Evolutionary conservation across 2,113 vertebrate genomes (phyloP), one percentile per base, ranked within the genome.

Genomic region (Potamarius usumacintae): DNA sequence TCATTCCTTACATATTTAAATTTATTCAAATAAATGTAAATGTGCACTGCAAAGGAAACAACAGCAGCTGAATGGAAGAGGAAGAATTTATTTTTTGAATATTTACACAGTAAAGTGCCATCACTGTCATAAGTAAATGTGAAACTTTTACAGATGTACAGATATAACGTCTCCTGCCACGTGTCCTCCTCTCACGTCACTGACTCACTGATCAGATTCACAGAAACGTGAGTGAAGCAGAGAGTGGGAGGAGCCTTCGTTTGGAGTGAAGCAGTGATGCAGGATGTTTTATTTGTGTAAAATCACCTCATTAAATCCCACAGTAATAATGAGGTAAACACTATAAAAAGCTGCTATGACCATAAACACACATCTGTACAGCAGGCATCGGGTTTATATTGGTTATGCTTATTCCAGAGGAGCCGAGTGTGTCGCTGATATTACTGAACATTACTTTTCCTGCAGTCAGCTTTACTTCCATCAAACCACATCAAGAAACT

Each of bases 1-100:
- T 30, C 82, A 48, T 30, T 30, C 78, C 20, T 34, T 60, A 34
- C 57, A 81, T 58, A 81, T 60, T 67, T 78, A 52, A 85, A 27
- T 79, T 53, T 48, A 78, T 69, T 60, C 22, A 30, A 82, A 78
- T 77, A 25, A 60, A 55, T 27, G 52, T 55, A 55, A 53, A 79
- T 55, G 14, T 79, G 6, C 20, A 25, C 7, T 55, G 62, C 30
- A 25, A 62, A 25, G 50, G 7, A 20, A 67, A 34, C 80, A 76
- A 20, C 81, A 71, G 58, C 86, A 87, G 82, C 53, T 27, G 72
- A 80, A 30, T 55, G 3, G 69, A 62, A 82, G 67, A 85, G 84
- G 58, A 42, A 17, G 53, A 30, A 11, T 48, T 81, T 48, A 17
- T 57, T 65, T 58, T 80, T 80, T 80, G 42, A 77, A 55, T 78